A percentile compares a stretch with the other conserved stretches of the same genome.
phyloP scores from a whole-genome alignment of 2,113 vertebrate genomes.

The Pseudopipra pipra region DNA sequence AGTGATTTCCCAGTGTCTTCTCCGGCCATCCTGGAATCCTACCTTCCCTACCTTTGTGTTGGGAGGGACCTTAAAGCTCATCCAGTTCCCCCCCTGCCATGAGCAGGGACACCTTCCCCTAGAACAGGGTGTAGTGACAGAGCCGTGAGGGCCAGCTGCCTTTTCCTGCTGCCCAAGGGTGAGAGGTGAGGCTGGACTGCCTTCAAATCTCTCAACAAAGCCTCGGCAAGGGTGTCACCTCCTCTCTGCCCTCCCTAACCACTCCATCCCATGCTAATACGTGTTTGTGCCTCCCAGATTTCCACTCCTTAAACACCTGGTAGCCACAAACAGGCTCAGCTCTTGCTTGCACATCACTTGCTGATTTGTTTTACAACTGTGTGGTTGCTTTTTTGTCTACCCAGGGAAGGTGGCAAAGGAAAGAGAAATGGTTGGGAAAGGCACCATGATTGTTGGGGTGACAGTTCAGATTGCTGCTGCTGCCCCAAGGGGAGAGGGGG shows the following conservation, averaged over 20 bases:
- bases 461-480: neutral
- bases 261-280: slow-evolving; percentile 68
- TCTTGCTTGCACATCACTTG: neutral
- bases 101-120: neutral
- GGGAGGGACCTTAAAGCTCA: neutral
- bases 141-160: neutral
- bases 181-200: slow-evolving; percentile 77
- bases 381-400: neutral
- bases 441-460: accelerated
- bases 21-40: neutral
- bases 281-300: slow-evolving; percentile 56
- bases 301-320: neutral
- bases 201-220: slow-evolving; percentile 77
- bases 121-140: neutral
- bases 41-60: neutral
- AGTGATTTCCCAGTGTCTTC: neutral
- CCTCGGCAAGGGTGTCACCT: slow-evolving; percentile 75
- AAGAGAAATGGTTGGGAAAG: neutral
- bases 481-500: accelerated
- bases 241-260: slow-evolving; percentile 73
- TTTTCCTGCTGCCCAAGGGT: slow-evolving; percentile 43
- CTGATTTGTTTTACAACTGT: neutral
- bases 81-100: neutral
- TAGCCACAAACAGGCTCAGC: neutral
- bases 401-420: neutral